Base-by-base conservation (phyloP, 2,113 vertebrate genomes). In the Apistogramma diplotaenia region DNA sequence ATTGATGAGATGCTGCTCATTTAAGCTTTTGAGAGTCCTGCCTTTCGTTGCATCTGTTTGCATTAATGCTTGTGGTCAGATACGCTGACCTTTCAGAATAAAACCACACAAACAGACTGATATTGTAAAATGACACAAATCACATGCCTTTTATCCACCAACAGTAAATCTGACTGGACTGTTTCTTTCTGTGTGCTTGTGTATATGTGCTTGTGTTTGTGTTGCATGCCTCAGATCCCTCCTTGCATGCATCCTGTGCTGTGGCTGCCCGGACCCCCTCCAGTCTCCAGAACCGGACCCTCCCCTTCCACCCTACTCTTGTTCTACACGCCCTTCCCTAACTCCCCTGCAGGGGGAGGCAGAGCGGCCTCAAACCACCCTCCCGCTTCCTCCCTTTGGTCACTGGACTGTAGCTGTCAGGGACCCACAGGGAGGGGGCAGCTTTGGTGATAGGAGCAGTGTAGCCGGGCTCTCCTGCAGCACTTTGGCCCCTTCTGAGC, bases 231-330 rank as follows among this genome's bases (percentile, higher is more conserved):
- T 88, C 85, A 95, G 93, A 93, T 90, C 91, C 84, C 82, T 94
- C 82, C 87, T 94, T 93, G 94, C 94, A 93, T 95, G 93, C 83
- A 29, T 94, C 85, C 81, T 85, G 87, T 94, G 93, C 79, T 85
- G 90, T 90, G 87, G 74, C 86, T 87, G 86, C 82, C 83, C 10
- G 85, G 90, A 91, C 74, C 73, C 86, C 78, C 31, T 72, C 55
- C 83, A 15, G 18, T 87, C 82, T 84, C 65, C 88, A 43, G 77
- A 85, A 76, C 54, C 6, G 71, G 90, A 92, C 15, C 74, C 78
- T 76, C 62, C 86, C 74, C 88, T 82, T 60, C 86, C 85, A 62
- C 25, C 85, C 37, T 57, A 27, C 78, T 43, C 75, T 29, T 76
- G 75, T 60, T 46, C 87, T 18, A 29, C 75, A 55, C 71, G 19